Evolutionary conservation across 2,888 invertebrate genomes (phyloP).

Genomic region (Nowickia ferox): DNA sequence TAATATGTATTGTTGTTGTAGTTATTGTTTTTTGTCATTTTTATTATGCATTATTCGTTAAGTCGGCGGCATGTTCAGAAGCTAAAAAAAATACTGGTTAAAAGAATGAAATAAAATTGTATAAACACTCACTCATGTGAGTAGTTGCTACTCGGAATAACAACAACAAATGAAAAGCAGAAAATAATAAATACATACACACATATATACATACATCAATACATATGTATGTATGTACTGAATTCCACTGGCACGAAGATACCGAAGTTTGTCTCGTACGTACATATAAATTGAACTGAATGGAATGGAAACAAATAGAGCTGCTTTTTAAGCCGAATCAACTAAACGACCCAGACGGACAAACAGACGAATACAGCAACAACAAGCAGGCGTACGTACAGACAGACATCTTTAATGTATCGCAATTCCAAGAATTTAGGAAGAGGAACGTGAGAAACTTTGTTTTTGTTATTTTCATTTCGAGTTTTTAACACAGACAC

Average conservation of each 20-base stretch:
- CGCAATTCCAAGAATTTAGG: conserved; percentile 83
- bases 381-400: conserved; percentile 40
- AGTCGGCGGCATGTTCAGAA: conserved; percentile 71
- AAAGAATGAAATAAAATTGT: conserved; percentile 56
- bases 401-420: conserved; percentile 82
- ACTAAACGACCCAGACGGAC: conserved; percentile 55
- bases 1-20: conserved; percentile 1
- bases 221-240: not conserved
- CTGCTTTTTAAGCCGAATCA: conserved; percentile 57
- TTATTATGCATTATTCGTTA: conserved; percentile 62
- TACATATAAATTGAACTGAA: conserved; percentile 60
- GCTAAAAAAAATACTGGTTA: conserved; percentile 67
- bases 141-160: conserved; percentile 47
- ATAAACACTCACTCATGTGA: conserved; percentile 53
- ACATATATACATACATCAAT: not conserved
- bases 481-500: conserved; percentile 73
- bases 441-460: conserved; percentile 83
- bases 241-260: conserved; percentile 38
- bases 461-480: conserved; percentile 82
- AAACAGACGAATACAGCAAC: conserved; percentile 40
- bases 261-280: conserved; percentile 40
- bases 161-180: conserved; percentile 35
- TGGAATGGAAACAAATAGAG: conserved; percentile 66
- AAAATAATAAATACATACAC: conserved; percentile 37
- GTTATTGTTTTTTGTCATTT: conserved; percentile 36